These are phyloP conservation scores for Mylabris sibirica DNA, from an alignment of 2,888 invertebrate genomes.

Conservation along the genomic window DNA sequence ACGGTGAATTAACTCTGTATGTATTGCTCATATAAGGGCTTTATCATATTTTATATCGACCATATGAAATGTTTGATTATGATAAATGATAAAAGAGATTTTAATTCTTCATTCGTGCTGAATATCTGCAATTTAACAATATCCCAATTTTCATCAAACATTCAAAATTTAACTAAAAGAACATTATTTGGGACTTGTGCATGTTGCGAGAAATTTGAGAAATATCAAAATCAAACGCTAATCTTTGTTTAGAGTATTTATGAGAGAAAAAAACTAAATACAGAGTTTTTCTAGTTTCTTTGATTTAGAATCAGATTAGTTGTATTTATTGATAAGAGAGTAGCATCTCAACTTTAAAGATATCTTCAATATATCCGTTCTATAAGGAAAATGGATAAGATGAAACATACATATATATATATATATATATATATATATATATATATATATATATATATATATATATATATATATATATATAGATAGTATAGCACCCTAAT, in stretches of 20 bases:
- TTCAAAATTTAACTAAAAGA: no score
- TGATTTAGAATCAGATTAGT: neutral
- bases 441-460: neutral
- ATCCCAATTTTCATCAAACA: no score
- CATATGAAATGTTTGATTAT: no score
- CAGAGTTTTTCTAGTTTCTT: no score
- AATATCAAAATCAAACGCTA: neutral
- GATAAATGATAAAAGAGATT: no score
- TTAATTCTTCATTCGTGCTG: no score
- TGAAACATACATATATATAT: constrained; percentile 7
- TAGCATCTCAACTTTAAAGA: neutral
- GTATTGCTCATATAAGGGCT: neutral
- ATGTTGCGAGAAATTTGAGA: no score
- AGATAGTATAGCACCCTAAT: constrained; percentile 17
- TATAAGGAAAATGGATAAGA: constrained; percentile 21
- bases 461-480: neutral
- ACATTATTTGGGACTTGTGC: no score
- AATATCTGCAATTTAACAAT: no score
- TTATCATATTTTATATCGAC: neutral
- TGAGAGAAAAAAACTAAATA: no score
- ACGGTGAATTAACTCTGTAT: neutral
- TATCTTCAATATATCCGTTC: neutral
- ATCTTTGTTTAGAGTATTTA: no score
- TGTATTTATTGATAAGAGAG: neutral
- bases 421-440: neutral